Conservation (phyloP, 2,113 vertebrate species). For the Orcinus orca region DNA sequence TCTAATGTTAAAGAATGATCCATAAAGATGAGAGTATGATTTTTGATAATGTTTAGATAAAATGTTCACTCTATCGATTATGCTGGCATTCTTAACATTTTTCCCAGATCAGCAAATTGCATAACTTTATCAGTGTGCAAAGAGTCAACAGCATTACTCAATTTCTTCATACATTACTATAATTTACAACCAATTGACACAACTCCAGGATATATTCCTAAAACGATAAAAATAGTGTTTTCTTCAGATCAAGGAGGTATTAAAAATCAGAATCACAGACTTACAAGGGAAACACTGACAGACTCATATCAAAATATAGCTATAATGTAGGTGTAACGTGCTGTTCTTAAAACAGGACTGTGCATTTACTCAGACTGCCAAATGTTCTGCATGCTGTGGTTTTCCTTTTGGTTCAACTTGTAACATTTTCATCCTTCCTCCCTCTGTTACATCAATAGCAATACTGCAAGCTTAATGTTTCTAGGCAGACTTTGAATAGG, state of each 20-base stretch:
- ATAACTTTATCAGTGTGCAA: neutral
- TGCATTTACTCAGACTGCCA: neutral
- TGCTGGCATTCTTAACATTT: neutral
- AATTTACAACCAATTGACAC: conserved; percentile 32
- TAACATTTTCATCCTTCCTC: neutral
- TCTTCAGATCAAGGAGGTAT: neutral
- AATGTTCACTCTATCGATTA: neutral
- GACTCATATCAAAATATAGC: neutral
- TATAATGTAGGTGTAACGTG: neutral
- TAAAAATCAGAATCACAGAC: conserved; percentile 9
- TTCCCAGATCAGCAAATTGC: neutral
- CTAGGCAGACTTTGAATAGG: neutral
- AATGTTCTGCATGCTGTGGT: neutral
- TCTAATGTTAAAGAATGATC: neutral
- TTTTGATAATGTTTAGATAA: conserved; percentile 14
- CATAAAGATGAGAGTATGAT: neutral
- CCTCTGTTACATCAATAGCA: neutral
- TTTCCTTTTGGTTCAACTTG: conserved; percentile 1
- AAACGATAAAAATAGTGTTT: neutral
- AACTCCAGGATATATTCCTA: neutral
- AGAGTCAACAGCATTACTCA: neutral
- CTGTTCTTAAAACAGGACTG: neutral
- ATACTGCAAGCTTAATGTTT: neutral
- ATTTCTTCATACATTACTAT: neutral
- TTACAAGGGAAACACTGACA: neutral